A percentile compares a stretch with the other conserved stretches of the same genome.
Evolutionary conservation across 2,113 vertebrate genomes (phyloP).

Genomic region (Pelodiscus sinensis): DNA sequence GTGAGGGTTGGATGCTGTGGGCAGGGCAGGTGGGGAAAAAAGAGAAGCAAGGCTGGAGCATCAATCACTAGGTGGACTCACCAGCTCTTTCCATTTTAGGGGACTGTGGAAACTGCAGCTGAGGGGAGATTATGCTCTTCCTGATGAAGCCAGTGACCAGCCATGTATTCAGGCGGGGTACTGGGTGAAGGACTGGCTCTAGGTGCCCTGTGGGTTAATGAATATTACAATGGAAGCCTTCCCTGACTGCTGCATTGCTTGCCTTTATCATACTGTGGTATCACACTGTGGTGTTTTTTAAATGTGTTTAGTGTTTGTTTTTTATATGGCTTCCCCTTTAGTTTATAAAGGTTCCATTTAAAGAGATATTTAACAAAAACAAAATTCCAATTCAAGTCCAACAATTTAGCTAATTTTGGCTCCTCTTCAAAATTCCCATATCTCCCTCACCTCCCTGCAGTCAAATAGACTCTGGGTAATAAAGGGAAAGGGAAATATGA

Average conservation of each 20-base stretch:
- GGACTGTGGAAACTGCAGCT: not conserved
- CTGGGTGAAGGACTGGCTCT: not conserved
- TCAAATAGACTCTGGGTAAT: conserved; percentile 17
- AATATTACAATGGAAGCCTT: not conserved
- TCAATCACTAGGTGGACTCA: not conserved
- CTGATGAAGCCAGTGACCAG: not conserved
- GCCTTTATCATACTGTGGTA: conserved; percentile 37
- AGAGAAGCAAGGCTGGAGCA: too few relatives aligned
- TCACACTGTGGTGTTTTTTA: conserved; percentile 20
- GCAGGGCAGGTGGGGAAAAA: not conserved
- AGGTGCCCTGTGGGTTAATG: not conserved
- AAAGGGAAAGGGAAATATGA: not conserved
- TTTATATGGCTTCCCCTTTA: conserved; percentile 42
- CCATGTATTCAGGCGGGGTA: not conserved
- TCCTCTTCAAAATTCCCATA: conserved; percentile 59
- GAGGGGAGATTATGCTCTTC: not conserved
- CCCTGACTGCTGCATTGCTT: not conserved
- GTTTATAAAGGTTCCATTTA: conserved; percentile 73
- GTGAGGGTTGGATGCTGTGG: fast-evolving
- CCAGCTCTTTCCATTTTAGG: not conserved
- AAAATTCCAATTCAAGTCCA: conserved; percentile 66
- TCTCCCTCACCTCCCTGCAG: not conserved
- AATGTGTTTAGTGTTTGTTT: conserved; percentile 48
- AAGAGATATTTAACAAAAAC: conserved; percentile 71
- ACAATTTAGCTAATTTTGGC: conserved; percentile 66